Evolutionary conservation across 2,888 invertebrate genomes (phyloP).

Genomic region (Xanthia togata): DNA sequence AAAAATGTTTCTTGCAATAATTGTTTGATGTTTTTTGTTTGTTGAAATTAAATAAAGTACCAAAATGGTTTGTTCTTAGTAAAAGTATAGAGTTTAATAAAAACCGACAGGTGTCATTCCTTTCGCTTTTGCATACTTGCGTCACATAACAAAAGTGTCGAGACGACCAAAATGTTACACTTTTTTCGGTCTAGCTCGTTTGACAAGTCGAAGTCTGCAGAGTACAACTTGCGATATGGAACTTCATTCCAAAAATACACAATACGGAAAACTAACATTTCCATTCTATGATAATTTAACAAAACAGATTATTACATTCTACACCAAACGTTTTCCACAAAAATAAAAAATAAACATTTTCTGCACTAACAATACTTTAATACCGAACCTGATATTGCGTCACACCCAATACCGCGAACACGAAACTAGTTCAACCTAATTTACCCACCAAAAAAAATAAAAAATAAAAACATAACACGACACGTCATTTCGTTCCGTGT

Average conservation of each 20-base stretch:
- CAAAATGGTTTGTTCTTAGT: background rate
- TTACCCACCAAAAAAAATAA: background rate
- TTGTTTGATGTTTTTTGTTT: background rate
- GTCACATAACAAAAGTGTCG: background rate
- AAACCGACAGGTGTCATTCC: background rate
- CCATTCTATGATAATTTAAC: background rate
- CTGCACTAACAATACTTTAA: slow-evolving; percentile 9
- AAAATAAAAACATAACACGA: slow-evolving; percentile 46
- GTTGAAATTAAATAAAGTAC: no score
- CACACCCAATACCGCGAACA: slow-evolving; percentile 30
- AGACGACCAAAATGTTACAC: background rate
- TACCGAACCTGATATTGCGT: slow-evolving; percentile 11
- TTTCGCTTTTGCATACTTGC: background rate
- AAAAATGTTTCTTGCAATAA: background rate
- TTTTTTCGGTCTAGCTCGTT: background rate
- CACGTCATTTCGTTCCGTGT: slow-evolving; percentile 52
- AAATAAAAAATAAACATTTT: background rate
- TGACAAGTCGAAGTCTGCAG: background rate
- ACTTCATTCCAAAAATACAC: background rate
- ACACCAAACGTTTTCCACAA: background rate
- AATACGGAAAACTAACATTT: background rate
- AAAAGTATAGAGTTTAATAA: background rate
- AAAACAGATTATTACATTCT: background rate
- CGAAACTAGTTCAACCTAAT: slow-evolving; percentile 29
- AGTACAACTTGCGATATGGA: background rate